A percentile compares a stretch with the other conserved stretches of the same genome.
Evolutionary conservation across 2,113 vertebrate genomes (phyloP).

Genomic region (Lutjanus erythropterus): DNA sequence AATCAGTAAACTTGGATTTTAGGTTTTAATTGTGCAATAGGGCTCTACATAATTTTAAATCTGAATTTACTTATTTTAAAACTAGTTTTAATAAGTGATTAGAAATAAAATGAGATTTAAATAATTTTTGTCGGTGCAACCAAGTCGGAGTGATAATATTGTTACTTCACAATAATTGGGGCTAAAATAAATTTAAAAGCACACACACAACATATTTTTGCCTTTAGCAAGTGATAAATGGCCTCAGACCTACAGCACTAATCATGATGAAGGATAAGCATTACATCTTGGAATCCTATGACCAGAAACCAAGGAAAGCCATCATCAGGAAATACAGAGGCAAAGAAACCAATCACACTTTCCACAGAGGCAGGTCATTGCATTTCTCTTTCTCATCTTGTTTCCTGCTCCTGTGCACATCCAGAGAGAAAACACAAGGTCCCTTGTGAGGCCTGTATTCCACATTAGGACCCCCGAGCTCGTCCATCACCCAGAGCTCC

Average conservation of each 20-base stretch:
- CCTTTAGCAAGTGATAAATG: background rate
- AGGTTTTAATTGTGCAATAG: too few relatives aligned
- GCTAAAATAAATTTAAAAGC: background rate
- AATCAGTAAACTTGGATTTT: too few relatives aligned
- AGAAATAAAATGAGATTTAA: too few relatives aligned
- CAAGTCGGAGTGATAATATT: too few relatives aligned
- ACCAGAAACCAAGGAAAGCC: slow-evolving; percentile 7
- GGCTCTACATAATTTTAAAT: too few relatives aligned
- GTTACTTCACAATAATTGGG: background rate
- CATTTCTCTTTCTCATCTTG: slow-evolving; percentile 37
- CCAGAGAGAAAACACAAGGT: slow-evolving; percentile 32
- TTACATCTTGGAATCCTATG: background rate
- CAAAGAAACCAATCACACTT: slow-evolving; percentile 43
- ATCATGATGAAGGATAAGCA: slow-evolving; percentile 7
- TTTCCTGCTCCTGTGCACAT: slow-evolving; percentile 36
- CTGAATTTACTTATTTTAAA: too few relatives aligned
- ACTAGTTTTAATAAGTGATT: too few relatives aligned
- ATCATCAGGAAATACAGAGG: slow-evolving; percentile 26
- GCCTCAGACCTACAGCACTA: background rate
- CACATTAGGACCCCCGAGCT: slow-evolving; percentile 43
- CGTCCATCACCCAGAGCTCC: slow-evolving; percentile 55
- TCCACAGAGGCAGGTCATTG: slow-evolving; percentile 1
- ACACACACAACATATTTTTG: background rate
- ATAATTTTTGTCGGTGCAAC: too few relatives aligned
- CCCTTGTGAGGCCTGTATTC: slow-evolving; percentile 41